Base-by-base conservation (phyloP, 2,797 vertebrate species). In the Amphiprion clarkii region DNA sequence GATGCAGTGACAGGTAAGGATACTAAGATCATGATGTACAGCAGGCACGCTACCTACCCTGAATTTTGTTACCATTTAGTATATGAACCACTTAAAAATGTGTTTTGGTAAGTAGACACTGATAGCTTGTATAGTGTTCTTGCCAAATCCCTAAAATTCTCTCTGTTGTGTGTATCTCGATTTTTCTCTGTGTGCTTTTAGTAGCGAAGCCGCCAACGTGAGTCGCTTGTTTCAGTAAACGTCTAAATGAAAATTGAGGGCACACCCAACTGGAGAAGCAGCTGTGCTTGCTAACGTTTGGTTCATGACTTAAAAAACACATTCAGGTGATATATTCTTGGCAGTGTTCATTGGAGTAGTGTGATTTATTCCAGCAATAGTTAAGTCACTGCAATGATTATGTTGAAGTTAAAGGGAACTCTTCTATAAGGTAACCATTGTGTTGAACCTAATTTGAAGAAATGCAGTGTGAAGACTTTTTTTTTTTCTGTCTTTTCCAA, bases 301-400 rank as follows among this genome's bases (percentile, higher is more conserved):
- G 97, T 99, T 99, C 98, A 99, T 99, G 98, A 99, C 98, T 99
- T 98, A 98, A 98, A 99, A 98, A 97, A 98, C 98, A 96, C 97
- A 95, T 96, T 97, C 98, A 99, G 98, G 98, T 99, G 98, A 99
- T 98, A 96, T 97, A 96, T 97, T 96, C 97, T 99, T 97, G 97
- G 97, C 98, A 99, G 98, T 98, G 97, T 98, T 97, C 96, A 97
- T 97, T 98, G 96, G 96, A 97, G 90, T 94, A 95, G 98, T 99
- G 97, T 99, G 96, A 96, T 97, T 95, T 95, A 95, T 95, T 94
- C 91, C 93, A 92, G 87, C 86, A 95, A 89, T 94, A 94, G 90
- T 91, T 90, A 88, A 86, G 88, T 92, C 91, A 92, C 91, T 92
- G 85, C 94, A 94, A 88, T 93, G 84, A 92, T 91, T 93, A 88